These are phyloP conservation scores for Laspeyria flexula DNA, from an alignment of 2,888 invertebrate species.

Conservation along the genomic window DNA sequence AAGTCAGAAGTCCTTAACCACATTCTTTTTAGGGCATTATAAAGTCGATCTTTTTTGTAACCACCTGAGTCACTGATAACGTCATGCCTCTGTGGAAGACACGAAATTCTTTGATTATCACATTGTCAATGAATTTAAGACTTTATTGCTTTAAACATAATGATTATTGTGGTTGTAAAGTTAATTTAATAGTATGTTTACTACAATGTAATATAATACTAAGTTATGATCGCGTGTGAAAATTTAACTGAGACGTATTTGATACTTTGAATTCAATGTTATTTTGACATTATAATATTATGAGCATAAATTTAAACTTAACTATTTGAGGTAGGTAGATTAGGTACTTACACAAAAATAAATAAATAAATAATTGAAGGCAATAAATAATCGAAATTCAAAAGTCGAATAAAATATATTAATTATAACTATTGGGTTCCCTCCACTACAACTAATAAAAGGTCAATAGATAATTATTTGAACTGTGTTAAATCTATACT, in stretches of 20 bases:
- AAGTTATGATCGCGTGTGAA: constrained; percentile 4
- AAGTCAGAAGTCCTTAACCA: constrained; percentile 16
- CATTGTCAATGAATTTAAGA: constrained; percentile 11
- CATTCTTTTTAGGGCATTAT: constrained; percentile 25
- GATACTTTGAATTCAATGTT: too few relatives aligned
- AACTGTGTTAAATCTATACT: too few relatives aligned
- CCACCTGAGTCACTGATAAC: constrained; percentile 58
- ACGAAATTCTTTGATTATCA: constrained; percentile 13
- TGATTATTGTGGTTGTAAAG: background rate
- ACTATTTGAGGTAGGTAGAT: too few relatives aligned
- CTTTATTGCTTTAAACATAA: constrained; percentile 15
- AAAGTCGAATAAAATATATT: too few relatives aligned
- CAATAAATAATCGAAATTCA: too few relatives aligned
- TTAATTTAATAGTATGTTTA: background rate
- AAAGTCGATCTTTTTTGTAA: constrained; percentile 31
- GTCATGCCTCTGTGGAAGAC: constrained; percentile 36
- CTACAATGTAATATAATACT: background rate
- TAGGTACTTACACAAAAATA: too few relatives aligned
- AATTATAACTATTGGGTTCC: too few relatives aligned
- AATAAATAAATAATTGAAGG: too few relatives aligned
- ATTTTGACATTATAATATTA: too few relatives aligned
- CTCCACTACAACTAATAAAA: too few relatives aligned
- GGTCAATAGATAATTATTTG: too few relatives aligned
- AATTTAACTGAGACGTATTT: background rate
- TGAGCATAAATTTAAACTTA: too few relatives aligned